Conservation (phyloP, 2,113 vertebrate species). For the Tamias sibiricus region DNA sequence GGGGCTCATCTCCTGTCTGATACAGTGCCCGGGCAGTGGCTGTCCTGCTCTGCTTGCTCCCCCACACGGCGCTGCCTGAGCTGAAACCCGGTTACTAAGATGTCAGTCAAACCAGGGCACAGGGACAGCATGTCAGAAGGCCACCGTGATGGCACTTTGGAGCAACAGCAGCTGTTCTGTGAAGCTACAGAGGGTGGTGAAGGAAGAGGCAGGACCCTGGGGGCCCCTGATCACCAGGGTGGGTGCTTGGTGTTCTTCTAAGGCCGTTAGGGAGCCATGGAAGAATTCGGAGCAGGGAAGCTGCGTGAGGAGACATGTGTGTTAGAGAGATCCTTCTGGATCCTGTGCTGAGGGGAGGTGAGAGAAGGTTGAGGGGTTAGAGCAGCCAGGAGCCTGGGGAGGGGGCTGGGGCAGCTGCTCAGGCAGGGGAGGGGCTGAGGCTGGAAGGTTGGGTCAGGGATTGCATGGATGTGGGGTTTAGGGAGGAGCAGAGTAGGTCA, state of each 20-base stretch:
- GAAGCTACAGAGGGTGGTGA: background rate
- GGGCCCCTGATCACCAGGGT: background rate
- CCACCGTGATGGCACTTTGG: background rate
- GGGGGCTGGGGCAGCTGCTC: too few species aligned
- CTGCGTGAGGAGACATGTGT: background rate
- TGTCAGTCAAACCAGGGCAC: background rate
- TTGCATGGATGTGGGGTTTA: background rate
- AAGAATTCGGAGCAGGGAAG: background rate
- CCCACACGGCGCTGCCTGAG: background rate
- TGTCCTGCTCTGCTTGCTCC: accelerated
- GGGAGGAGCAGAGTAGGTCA: background rate
- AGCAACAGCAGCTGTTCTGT: background rate
- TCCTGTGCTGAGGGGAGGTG: background rate
- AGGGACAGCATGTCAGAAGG: background rate
- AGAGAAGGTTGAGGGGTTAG: background rate
- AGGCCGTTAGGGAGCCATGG: constrained; percentile 1
- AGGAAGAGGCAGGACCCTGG: background rate
- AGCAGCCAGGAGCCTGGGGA: background rate
- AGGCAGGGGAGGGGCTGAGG: background rate
- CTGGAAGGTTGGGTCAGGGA: background rate
- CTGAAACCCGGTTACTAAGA: background rate
- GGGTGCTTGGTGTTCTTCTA: background rate
- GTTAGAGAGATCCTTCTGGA: background rate
- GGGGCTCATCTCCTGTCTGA: background rate
- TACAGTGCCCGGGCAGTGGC: accelerated